Evolutionary conservation across 2,888 invertebrate species (phyloP), one percentile per base, ranked within the genome.

Genomic region (Athalia cordata): DNA sequence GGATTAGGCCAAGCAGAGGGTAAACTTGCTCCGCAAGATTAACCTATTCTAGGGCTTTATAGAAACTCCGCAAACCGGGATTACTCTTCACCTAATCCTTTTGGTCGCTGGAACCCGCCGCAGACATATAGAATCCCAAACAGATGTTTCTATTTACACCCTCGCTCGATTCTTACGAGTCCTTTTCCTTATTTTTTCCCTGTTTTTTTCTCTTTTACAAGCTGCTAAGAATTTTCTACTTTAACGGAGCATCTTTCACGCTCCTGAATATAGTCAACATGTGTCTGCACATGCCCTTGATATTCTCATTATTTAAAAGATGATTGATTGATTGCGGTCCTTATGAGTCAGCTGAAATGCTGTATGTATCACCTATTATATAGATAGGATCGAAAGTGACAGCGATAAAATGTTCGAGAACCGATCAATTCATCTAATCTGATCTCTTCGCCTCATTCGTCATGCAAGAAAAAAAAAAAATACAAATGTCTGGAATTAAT

Each of bases 101-200:
- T 82, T 83, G 83, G 81, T 83, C 82, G 80, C 79, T 78, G 81
- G 78, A 81, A 77, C 82, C 82, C 81, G 77, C 83, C 80, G 83
- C 84, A 84, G 84, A 85, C 84, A 81, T 82, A 79, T 79, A 81
- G 85, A 85, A 86, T 88, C 84, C 85, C 81, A 83, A 86, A 87
- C 87, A 86, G 86, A 86, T 87, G 87, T 88, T 86, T 85, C 86
- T 86, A 84, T 86, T 86, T 87, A 82, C 85, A 79, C 79, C 81
- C 78, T 78, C 75, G 66, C 78, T 64, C 64, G 62, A 64, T 50
- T 62, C 61, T 70, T 68, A 13, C 47, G 29, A 2, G 29, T 62
- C 15, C 55, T 62, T 74, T 74, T 50, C 50, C n/a, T 61, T 13
- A 55, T 59, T 47, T 45, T 68, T 72, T 59, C 52, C 49, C 52